A percentile compares a stretch with the other conserved stretches of the same genome.
Conservation (phyloP, 1,140 invertebrate genomes). For the Papilio machaon region DNA sequence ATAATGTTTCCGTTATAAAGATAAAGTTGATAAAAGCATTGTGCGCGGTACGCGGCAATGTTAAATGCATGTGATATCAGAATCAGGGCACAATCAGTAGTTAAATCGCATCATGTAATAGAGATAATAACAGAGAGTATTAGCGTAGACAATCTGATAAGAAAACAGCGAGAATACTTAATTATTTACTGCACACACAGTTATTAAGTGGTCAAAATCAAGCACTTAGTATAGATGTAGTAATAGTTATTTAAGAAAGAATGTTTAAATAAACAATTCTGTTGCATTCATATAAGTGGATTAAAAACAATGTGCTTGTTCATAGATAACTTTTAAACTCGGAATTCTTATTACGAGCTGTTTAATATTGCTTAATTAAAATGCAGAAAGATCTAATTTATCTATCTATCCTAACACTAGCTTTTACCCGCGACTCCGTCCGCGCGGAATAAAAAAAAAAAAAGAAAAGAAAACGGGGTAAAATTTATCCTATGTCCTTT, state of each 20-base stretch:
- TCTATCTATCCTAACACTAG: not conserved
- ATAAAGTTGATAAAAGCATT: not conserved
- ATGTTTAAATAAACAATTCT: not conserved
- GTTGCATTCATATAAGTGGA: not conserved
- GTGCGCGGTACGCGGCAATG: not conserved
- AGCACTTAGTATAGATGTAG: not conserved
- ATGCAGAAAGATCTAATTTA: not conserved
- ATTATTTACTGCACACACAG: not conserved
- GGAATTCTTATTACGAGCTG: not conserved
- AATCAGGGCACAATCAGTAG: not conserved
- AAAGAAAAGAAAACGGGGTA: no score
- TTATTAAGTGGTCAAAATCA: not conserved
- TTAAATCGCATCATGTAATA: slow-evolving; percentile 2
- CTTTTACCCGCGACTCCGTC: no score
- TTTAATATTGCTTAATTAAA: not conserved
- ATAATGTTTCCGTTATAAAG: slow-evolving; percentile 1
- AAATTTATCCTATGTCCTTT: no score
- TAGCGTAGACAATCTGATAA: not conserved
- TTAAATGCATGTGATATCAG: not conserved
- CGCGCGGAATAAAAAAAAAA: no score
- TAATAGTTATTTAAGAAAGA: not conserved
- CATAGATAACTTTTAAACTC: not conserved
- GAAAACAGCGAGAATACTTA: not conserved
- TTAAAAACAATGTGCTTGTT: not conserved
- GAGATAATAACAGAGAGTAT: not conserved